phyloP scores from a whole-genome alignment of 1,140 invertebrate species.

The Coenobita brevimanus region DNA sequence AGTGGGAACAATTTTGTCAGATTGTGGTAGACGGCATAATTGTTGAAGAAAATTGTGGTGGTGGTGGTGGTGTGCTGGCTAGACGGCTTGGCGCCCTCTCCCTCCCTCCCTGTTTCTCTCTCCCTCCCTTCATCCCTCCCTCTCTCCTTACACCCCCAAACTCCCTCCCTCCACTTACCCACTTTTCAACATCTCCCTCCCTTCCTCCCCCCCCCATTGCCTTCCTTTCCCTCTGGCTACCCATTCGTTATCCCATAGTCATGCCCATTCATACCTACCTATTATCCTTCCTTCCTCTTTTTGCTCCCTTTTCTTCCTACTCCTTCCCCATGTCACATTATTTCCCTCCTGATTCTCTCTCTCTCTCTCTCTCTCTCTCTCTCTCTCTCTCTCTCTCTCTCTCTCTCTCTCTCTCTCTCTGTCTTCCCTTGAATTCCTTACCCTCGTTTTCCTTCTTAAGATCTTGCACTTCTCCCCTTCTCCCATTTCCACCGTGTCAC shows the following conservation, averaged over 20 bases:
- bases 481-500: too few relatives aligned
- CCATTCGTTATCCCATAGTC: too few relatives aligned
- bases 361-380: constrained; percentile 18
- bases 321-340: not conserved
- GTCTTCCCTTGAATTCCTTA: not conserved
- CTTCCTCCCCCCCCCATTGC: not conserved
- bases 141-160: too few relatives aligned
- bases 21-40: too few relatives aligned
- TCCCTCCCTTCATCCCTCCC: too few relatives aligned
- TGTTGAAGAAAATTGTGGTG: too few relatives aligned
- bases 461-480: constrained; percentile 7
- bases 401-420: constrained; percentile 9
- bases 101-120: not conserved
- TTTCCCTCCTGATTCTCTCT: not conserved
- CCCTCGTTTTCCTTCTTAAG: too few relatives aligned
- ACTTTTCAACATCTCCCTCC: not conserved
- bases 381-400: constrained; percentile 26
- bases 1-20: too few relatives aligned
- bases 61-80: too few relatives aligned
- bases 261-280: too few relatives aligned
- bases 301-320: not conserved
- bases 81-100: too few relatives aligned
- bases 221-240: not conserved
- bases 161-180: not conserved
- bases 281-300: not conserved